phyloP scores from a whole-genome alignment of 2,888 invertebrate species.

The Dioctria linearis region DNA sequence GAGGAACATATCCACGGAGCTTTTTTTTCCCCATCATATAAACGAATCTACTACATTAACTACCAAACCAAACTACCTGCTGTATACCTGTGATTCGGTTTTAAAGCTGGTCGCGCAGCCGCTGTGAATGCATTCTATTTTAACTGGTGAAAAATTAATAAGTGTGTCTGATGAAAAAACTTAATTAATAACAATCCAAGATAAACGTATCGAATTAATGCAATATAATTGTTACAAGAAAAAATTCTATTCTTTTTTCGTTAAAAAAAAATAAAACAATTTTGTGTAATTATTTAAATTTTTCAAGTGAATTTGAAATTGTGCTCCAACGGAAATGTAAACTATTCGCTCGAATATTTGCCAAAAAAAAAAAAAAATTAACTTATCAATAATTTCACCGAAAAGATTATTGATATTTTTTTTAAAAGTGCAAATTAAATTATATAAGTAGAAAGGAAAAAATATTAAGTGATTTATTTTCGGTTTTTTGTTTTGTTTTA shows the following conservation, averaged over 20 bases:
- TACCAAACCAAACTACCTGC: too few relatives aligned
- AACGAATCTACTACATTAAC: conserved; percentile 19
- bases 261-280: conserved; percentile 7
- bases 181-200: background rate
- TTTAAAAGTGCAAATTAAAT: conserved; percentile 10
- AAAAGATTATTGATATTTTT: conserved; percentile 40
- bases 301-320: background rate
- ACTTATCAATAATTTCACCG: conserved; percentile 43
- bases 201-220: background rate
- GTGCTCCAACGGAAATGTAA: conserved; percentile 66
- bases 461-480: conserved; percentile 2
- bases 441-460: background rate
- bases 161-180: conserved; percentile 50
- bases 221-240: background rate
- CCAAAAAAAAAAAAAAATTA: background rate
- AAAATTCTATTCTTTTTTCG: background rate
- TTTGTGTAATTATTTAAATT: background rate
- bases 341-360: conserved; percentile 64
- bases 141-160: conserved; percentile 36
- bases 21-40: conserved; percentile 20
- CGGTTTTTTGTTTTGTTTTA: background rate
- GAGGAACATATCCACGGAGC: conserved; percentile 55
- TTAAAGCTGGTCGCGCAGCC: conserved; percentile 50
- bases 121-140: conserved; percentile 53
- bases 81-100: conserved; percentile 2